Conservation (phyloP, 1,140 invertebrate genomes). For the Harpegnathos saltator region DNA sequence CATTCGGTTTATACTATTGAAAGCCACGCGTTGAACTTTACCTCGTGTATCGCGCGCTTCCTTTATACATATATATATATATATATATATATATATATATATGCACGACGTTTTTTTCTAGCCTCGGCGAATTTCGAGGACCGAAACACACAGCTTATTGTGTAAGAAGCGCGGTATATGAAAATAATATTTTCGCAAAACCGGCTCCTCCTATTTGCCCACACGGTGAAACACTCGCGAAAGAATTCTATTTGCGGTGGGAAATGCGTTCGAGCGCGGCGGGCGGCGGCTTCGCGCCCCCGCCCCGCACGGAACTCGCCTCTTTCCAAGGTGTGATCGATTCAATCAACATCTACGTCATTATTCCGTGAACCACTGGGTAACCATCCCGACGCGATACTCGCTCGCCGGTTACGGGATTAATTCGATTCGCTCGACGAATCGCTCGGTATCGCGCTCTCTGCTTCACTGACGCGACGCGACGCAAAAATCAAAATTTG, state of each 20-base stretch:
- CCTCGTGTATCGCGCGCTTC: slow-evolving; percentile 3
- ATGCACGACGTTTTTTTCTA: slow-evolving; percentile 11
- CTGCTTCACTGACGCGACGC: not conserved
- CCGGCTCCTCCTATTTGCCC: slow-evolving; percentile 10
- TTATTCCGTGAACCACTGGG: slow-evolving; percentile 45
- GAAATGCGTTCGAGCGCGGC: slow-evolving; percentile 36
- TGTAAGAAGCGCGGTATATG: not conserved
- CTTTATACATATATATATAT: not conserved
- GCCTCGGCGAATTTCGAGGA: slow-evolving; percentile 4
- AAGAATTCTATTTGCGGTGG: slow-evolving; percentile 16
- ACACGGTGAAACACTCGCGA: not conserved
- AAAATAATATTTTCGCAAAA: slow-evolving; percentile 21
- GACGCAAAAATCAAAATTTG: slow-evolving; percentile 35
- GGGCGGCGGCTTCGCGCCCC: not conserved
- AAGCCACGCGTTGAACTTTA: slow-evolving; percentile 15
- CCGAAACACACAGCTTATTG: slow-evolving; percentile 31
- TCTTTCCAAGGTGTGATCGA: slow-evolving; percentile 17
- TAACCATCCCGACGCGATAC: slow-evolving; percentile 49
- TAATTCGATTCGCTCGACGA: slow-evolving; percentile 45
- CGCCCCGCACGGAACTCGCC: not conserved
- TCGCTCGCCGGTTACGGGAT: slow-evolving; percentile 26
- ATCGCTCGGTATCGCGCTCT: not conserved
- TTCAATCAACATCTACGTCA: slow-evolving; percentile 56
- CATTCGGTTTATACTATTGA: slow-evolving; percentile 5
- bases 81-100: too few species aligned